Conservation (phyloP, 1,140 invertebrate species). For the Pseudomyrmex gracilis region DNA sequence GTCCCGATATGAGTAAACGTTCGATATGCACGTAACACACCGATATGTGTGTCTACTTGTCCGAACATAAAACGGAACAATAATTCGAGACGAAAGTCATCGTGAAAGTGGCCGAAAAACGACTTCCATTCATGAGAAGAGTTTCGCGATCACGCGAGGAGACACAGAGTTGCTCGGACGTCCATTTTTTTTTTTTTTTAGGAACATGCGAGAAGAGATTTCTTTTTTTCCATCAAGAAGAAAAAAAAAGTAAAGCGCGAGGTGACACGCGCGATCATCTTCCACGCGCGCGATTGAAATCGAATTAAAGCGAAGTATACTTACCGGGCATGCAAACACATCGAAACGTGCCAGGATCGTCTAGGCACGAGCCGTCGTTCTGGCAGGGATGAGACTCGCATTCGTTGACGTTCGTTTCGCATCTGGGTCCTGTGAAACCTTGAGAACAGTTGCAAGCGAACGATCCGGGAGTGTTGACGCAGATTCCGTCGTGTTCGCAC, state of each 20-base stretch:
- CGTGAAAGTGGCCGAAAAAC: neutral
- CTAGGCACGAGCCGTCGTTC: constrained; percentile 96
- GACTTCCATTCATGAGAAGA: constrained; percentile 22
- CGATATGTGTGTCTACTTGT: constrained; percentile 11
- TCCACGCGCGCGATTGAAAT: neutral
- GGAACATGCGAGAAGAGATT: neutral
- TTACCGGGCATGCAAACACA: constrained; percentile 99
- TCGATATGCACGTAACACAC: neutral
- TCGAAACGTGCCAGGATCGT: constrained; percentile 97
- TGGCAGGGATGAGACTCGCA: constrained; percentile 97
- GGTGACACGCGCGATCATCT: constrained; percentile 10
- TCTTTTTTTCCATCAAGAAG: neutral
- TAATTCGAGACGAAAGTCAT: constrained; percentile 13
- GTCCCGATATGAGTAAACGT: constrained; percentile 2
- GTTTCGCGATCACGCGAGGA: constrained; percentile 26
- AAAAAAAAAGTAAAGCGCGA: neutral
- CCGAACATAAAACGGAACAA: constrained; percentile 30
- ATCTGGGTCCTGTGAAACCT: constrained; percentile 95
- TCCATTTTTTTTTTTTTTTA: neutral
- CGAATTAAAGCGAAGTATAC: constrained; percentile 72
- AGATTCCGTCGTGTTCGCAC: constrained; percentile 96
- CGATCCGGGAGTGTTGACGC: constrained; percentile 97
- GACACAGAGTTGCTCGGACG: neutral
- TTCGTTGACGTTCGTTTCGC: constrained; percentile 97
- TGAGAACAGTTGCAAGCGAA: constrained; percentile 97